Evolutionary conservation across 2,888 invertebrate genomes (phyloP).

Genomic region (Acleris laterana): DNA sequence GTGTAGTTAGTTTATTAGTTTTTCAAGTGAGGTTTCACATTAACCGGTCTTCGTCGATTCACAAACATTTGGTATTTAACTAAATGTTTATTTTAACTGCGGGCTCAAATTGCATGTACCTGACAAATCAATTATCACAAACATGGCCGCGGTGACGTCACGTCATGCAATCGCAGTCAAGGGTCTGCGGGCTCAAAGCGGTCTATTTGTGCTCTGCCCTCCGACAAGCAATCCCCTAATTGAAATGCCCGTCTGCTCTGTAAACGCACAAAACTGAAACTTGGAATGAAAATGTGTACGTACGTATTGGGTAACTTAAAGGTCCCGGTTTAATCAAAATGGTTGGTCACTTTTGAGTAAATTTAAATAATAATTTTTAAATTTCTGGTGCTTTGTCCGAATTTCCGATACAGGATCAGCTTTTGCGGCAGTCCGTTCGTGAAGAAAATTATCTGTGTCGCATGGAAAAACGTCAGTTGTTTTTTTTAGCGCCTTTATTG

Average conservation of each 20-base stretch:
- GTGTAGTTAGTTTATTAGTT: no score
- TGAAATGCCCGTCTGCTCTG: slow-evolving; percentile 57
- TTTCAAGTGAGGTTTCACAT: no score
- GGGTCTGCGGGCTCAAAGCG: slow-evolving; percentile 19
- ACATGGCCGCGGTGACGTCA: slow-evolving; percentile 18
- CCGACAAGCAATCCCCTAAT: slow-evolving; percentile 73
- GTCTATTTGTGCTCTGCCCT: slow-evolving; percentile 40
- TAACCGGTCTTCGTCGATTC: no score
- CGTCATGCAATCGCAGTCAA: slow-evolving; percentile 19
- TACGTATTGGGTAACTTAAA: slow-evolving; percentile 10
- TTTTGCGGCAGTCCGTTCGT: no score
- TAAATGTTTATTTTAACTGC: no score
- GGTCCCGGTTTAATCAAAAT: slow-evolving; percentile 14
- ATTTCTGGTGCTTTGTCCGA: background rate
- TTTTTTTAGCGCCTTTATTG: no score
- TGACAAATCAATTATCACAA: slow-evolving; percentile 22
- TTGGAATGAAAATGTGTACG: slow-evolving; percentile 29
- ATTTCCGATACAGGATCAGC: no score
- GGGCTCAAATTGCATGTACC: background rate
- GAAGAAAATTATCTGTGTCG: no score
- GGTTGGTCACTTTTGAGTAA: background rate
- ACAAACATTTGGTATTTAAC: no score
- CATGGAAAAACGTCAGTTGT: no score
- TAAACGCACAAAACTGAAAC: slow-evolving; percentile 46
- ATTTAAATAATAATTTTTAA: no score